Evolutionary conservation across 2,113 vertebrate species (phyloP).

Genomic region (Willisornis vidua): DNA sequence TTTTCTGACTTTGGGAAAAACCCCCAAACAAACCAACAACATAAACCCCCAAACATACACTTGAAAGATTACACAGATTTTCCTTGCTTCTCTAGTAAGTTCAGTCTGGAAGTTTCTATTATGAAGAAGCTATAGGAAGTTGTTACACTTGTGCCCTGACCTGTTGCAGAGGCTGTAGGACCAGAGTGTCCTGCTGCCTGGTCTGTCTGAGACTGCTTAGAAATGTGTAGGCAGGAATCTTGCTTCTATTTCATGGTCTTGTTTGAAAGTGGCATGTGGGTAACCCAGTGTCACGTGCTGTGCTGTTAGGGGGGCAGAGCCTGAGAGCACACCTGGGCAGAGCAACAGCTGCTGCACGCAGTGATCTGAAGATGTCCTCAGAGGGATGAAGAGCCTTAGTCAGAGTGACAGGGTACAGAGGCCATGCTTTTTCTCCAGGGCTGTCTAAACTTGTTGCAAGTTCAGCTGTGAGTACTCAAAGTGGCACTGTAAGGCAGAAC

Average conservation of each 20-base stretch:
- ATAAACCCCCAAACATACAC: neutral
- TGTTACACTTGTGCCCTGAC: neutral
- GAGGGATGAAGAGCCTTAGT: neutral
- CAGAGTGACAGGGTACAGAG: neutral
- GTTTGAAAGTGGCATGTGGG: neutral
- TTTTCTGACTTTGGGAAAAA: neutral
- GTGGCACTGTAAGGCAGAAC: neutral
- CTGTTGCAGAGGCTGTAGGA: neutral
- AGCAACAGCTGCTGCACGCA: neutral
- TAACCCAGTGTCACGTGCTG: neutral
- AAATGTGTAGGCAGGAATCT: neutral
- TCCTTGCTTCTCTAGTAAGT: neutral
- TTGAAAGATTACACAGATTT: neutral
- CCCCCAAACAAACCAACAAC: neutral
- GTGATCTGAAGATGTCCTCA: neutral
- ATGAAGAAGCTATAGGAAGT: accelerated
- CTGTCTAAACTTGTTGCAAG: neutral
- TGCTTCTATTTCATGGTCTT: neutral
- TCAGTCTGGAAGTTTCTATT: neutral
- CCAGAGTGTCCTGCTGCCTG: neutral
- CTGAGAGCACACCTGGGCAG: accelerated
- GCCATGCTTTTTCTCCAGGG: accelerated
- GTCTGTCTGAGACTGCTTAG: neutral
- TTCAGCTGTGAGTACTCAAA: neutral
- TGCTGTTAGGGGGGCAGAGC: neutral